Evolutionary conservation across 2,113 vertebrate species (phyloP).

Genomic region (Podarcis cretensis): DNA sequence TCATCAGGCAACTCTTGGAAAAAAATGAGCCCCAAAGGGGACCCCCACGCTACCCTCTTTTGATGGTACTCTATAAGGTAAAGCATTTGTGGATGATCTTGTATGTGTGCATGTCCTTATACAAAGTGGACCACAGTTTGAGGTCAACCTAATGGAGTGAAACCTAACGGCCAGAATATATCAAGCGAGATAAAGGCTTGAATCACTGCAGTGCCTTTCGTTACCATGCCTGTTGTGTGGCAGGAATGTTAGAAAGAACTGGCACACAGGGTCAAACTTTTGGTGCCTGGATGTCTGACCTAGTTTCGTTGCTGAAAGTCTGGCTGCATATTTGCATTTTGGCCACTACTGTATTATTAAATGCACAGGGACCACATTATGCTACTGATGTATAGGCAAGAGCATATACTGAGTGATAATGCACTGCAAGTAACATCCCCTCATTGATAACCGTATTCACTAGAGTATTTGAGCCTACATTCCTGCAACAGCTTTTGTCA

Average conservation of each 20-base stretch:
- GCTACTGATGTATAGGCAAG: neutral
- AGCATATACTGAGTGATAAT: neutral
- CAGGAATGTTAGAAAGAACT: neutral
- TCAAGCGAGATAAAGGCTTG: neutral
- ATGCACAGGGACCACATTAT: neutral
- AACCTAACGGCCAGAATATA: neutral
- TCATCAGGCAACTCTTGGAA: slow-evolving; percentile 93
- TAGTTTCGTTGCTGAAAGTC: neutral
- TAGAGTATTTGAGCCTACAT: neutral
- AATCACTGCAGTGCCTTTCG: neutral
- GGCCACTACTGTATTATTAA: neutral
- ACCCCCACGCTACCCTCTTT: slow-evolving; percentile 85
- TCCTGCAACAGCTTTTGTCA: neutral
- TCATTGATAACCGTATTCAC: neutral
- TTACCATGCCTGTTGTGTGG: neutral
- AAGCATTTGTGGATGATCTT: slow-evolving; percentile 15
- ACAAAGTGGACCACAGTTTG: neutral
- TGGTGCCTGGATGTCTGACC: neutral
- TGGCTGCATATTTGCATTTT: neutral
- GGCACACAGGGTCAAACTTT: neutral
- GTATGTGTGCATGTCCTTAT: neutral
- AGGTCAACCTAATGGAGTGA: neutral
- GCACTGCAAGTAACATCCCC: neutral
- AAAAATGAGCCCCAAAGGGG: slow-evolving; percentile 90
- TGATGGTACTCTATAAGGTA: slow-evolving; percentile 86